These are phyloP conservation scores for Mobula birostris DNA, from an alignment of 2,113 vertebrate genomes.

Conservation along the genomic window DNA sequence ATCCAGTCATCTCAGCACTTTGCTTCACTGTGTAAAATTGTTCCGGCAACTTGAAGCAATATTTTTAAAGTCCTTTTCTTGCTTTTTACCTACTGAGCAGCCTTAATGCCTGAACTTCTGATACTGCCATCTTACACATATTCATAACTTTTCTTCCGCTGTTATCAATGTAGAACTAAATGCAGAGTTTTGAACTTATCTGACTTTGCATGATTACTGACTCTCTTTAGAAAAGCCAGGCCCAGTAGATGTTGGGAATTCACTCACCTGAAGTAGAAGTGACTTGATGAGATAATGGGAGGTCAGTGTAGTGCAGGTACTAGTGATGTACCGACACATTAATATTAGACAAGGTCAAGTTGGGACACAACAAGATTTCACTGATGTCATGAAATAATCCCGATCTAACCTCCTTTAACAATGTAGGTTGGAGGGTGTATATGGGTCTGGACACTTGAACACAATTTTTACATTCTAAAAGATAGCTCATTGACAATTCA, in stretches of 20 bases:
- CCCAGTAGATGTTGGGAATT: background rate
- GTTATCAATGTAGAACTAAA: background rate
- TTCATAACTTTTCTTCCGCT: background rate
- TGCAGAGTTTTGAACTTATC: background rate
- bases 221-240: background rate
- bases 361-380: background rate
- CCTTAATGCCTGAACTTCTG: background rate
- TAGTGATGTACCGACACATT: background rate
- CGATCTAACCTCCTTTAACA: background rate
- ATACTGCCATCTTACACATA: background rate
- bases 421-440: background rate
- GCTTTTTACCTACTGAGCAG: background rate
- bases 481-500: background rate
- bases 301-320: background rate
- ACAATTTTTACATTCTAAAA: background rate
- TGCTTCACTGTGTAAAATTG: background rate
- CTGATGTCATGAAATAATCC: background rate
- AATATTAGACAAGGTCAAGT: background rate
- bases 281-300: background rate
- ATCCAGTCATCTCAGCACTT: background rate
- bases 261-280: background rate
- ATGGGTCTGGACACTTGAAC: background rate
- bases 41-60: background rate
- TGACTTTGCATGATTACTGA: background rate
- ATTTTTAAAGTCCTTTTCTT: background rate